Base-by-base conservation (phyloP, 1,140 invertebrate genomes). In the Formica selysi region DNA sequence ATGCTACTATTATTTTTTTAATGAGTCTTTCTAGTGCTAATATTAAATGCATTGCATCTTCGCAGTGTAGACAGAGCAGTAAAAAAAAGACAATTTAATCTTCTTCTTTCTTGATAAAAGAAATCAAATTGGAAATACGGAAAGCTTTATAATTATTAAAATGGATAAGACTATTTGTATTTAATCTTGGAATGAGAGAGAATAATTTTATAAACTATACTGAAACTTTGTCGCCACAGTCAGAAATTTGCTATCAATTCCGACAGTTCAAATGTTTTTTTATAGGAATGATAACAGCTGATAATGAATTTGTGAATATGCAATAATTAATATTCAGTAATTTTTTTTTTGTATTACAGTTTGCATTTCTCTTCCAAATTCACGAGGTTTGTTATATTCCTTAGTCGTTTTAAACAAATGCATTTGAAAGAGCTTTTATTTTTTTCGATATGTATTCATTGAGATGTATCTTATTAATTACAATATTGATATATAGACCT, bases 231-330 rank as follows among this genome's bases (percentile, higher is more conserved):
- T 68, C 8, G 26, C 29, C 13, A 44, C 32, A 44, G 16, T 64
- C 36, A 38, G 19, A 32, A 78, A 64, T 19, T 19, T 59, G 7
- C 3, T 79, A 67, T 79, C 51, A 32, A 68, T 51, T 51, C 54
- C n/a, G 13, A 64, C 54, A 79, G 32, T 67, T 67, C 3, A 51
- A 51, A 51, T 19, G 5, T 16, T 22, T 67, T 76, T 79, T 79
- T 79, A 67, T 67, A 26, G 61, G n/a, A 78, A 36, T 32, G 19
- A 16, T 19, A 19, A 76, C 38, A 36, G 26, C 16, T 32, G 73
- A 64, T 38, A 26, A 19, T 44, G 41, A 78, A 11, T 65, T 44
- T 65, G 26, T n/a, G 57, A 26, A 62, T 32, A 29, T 5, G 3
- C 3, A 44, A 8, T 38, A 54, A 65, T 65, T 64, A 19, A 7